phyloP scores from a whole-genome alignment of 2,888 invertebrate genomes.

The Theodoxus fluviatilis region DNA sequence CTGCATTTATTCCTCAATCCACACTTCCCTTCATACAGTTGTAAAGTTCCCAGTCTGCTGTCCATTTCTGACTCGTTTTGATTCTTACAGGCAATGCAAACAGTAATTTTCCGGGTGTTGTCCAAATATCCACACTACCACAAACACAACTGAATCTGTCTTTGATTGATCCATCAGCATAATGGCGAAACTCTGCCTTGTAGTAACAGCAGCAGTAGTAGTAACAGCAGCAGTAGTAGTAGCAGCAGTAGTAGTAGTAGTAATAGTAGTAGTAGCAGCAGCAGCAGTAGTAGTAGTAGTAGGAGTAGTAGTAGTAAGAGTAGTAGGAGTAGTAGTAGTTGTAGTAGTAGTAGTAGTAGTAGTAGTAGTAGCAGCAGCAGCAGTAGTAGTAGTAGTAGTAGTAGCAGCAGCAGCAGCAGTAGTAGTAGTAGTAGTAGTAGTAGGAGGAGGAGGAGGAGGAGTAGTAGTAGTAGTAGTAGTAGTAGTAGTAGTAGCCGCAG shows the following conservation, averaged over 20 bases:
- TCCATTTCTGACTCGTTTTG: too few species aligned
- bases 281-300: slow-evolving; percentile 8
- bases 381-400: slow-evolving; percentile 14
- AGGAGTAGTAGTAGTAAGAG: slow-evolving; percentile 14
- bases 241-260: slow-evolving; percentile 9
- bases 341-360: slow-evolving; percentile 8
- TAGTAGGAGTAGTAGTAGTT: slow-evolving; percentile 1
- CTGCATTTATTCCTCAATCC: too few species aligned
- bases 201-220: slow-evolving; percentile 1
- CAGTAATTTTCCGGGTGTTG: too few species aligned
- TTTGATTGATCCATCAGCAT: too few species aligned
- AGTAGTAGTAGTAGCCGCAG: slow-evolving; percentile 9
- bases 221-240: slow-evolving; percentile 6
- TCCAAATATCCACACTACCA: too few species aligned
- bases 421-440: slow-evolving; percentile 4
- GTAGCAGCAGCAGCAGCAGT: slow-evolving; percentile 12
- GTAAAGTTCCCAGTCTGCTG: too few species aligned
- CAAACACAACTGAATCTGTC: too few species aligned
- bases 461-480: slow-evolving; percentile 10
- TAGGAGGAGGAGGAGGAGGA: background rate
- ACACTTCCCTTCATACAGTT: too few species aligned
- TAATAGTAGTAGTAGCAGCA: background rate
- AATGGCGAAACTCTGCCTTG: too few species aligned
- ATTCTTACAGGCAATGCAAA: too few species aligned
- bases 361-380: slow-evolving; percentile 16